Conservation (phyloP, 2,888 invertebrate species). For the Eulithis prunata region DNA sequence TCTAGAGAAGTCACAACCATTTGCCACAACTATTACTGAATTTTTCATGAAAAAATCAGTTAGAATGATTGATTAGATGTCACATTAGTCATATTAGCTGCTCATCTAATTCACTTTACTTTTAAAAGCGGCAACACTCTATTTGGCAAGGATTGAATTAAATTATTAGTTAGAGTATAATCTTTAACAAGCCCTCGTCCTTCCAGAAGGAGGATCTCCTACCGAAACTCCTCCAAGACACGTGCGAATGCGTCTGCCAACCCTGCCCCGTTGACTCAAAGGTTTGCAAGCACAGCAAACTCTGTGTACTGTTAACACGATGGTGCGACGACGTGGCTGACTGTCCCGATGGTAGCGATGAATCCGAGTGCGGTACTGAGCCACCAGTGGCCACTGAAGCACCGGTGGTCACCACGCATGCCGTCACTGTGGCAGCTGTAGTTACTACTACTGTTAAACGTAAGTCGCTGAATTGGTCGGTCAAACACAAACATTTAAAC, state of each 20-base stretch:
- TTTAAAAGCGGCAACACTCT: no score
- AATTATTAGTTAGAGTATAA: no score
- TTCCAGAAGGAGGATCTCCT: constrained; percentile 64
- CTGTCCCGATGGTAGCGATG: constrained; percentile 90
- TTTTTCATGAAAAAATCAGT: no score
- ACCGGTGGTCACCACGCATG: constrained; percentile 48
- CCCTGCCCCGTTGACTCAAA: constrained; percentile 87
- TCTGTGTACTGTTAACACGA: constrained; percentile 87
- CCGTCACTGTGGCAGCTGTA: constrained; percentile 48
- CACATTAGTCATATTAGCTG: no score
- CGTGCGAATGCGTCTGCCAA: constrained; percentile 90
- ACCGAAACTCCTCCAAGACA: constrained; percentile 82
- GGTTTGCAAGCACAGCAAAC: constrained; percentile 89
- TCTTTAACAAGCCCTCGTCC: background rate
- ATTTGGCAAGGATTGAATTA: no score
- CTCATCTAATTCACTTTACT: no score
- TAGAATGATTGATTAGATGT: no score
- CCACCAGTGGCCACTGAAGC: constrained; percentile 42
- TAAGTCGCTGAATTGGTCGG: constrained; percentile 42
- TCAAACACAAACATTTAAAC: no score
- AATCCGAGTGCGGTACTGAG: constrained; percentile 84
- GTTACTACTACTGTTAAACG: constrained; percentile 51
- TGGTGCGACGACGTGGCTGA: constrained; percentile 94
- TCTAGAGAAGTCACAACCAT: no score
- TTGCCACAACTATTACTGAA: no score